Evolutionary conservation across 1,140 invertebrate genomes (phyloP), one percentile per base, ranked within the genome.

Genomic region (Drosophila trapezifrons): DNA sequence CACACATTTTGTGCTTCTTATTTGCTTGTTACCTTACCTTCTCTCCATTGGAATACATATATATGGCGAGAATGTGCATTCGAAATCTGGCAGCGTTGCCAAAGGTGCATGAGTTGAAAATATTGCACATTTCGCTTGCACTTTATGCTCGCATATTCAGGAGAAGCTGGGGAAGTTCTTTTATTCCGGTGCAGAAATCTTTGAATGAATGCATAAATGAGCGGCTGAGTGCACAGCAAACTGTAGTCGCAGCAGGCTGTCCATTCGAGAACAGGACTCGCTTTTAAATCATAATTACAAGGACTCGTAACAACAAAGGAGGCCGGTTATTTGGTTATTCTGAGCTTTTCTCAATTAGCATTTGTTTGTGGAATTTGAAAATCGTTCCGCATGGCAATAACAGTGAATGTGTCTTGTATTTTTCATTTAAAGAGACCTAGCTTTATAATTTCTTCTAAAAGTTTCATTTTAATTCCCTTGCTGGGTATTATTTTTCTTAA

Each of bases 1-100:
- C 72, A 52, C 70, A 87, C 83, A 87, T 76, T 86, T 86, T 72
- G 75, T 76, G 79, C 69, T 84, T 85, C 76, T 80, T 84, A 84
- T 84, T 84, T 80, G 63, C 67, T 54, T 73, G 72, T 76, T 72
- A 66, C 75, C 60, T 76, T 72, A 66, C 75, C 60, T 67, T 70
- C 22, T 2, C 46, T 17, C 42, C 49, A 51, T 32, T 9, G 32
- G 18, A 69, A 25, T 10, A 13, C 37, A 60, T 38, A 47, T 22
- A 17, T n/a, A 32, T 27, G 12, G 25, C 20, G 52, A 29, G 32
- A 17, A 27, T 47, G 35, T 64, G 64, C 65, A 71, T 75, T 75
- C 54, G 29, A 52, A 86, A 82, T 78, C 70, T 75, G 63, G 57
- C 51, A 62, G 69, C 66, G 38, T 76, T 78, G 81, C 70, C 52